Base-by-base conservation (phyloP, 2,113 vertebrate species). In the Forbesichthys papilliferus region DNA sequence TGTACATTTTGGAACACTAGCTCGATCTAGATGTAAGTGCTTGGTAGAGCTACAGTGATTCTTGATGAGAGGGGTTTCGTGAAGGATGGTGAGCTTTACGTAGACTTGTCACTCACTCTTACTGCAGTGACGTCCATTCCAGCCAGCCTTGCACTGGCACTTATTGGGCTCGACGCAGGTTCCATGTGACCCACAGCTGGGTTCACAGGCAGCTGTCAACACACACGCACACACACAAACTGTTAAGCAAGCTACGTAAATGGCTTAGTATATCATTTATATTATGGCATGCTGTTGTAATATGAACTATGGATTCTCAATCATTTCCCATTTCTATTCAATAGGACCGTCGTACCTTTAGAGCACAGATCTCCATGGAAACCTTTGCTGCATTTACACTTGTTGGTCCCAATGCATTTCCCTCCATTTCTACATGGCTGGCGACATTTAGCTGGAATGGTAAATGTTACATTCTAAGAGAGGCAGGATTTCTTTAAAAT, bases 291-390 rank as follows among this genome's bases (percentile, higher is more conserved):
- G 4, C 20, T 20, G 54, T 56, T 56, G 16, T 5, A 18, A 20
- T 20, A 56, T 4, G 54, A 18, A 20, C 4, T 20, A 10, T 20
- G 16, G 16, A 20, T 5, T 9, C 16, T 7, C n/a, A 9, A 10
- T 20, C 5, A 16, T 1, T 52, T n/a, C 11, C n/a, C 13, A n/a
- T 13, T 14, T 52, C 49, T 52, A 52, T 12, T 52, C 11, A 52
- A 52, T 12, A 11, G 8, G 14, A 5, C 42, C 58, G 81, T 92
- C 94, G 95, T 71, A 95, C 95, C 93, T 82, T 95, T 95, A 42
- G 94, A 95, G 62, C 95, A 96, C 47, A 95, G 89, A 81, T 96
- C 95, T 75, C 95, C 95, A 67, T 95, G 94, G 83, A 95, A 96
- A 70, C 95, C 95, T 83, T 95, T 96, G 84, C 92, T 90, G 61